Evolutionary conservation across 2,888 invertebrate genomes (phyloP).

Genomic region (Poecilus cupreus): DNA sequence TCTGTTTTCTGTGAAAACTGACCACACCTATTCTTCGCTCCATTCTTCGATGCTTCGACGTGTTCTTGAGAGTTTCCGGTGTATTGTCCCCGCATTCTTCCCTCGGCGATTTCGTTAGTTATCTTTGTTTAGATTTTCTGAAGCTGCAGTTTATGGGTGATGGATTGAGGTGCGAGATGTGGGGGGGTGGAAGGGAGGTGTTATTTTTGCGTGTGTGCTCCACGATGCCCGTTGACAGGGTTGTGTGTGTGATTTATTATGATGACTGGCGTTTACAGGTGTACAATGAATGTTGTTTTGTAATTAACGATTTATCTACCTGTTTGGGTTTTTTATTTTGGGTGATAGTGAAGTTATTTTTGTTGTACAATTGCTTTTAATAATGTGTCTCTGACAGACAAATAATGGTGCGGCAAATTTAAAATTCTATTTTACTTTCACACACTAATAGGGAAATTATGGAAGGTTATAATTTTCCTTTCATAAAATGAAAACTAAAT

Average conservation of each 20-base stretch:
- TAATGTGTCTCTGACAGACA: slow-evolving; percentile 27
- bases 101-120: slow-evolving; percentile 45
- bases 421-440: slow-evolving; percentile 2
- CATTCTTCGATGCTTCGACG: slow-evolving; percentile 49
- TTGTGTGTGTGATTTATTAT: slow-evolving; percentile 41
- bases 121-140: slow-evolving; percentile 53
- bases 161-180: slow-evolving; percentile 19
- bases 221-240: slow-evolving; percentile 13
- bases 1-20: slow-evolving; percentile 50
- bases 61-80: slow-evolving; percentile 72
- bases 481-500: no score
- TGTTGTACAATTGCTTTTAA: slow-evolving; percentile 24
- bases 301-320: slow-evolving; percentile 38
- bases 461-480: no score
- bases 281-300: slow-evolving; percentile 33
- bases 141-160: slow-evolving; percentile 38
- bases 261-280: slow-evolving; percentile 44
- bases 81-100: slow-evolving; percentile 71
- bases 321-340: slow-evolving; percentile 33
- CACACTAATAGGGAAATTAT: no score
- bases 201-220: slow-evolving; percentile 23
- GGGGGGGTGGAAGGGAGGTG: neutral
- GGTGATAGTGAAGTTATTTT: slow-evolving; percentile 11
- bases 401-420: neutral
- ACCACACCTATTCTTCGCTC: slow-evolving; percentile 20